Base-by-base conservation (phyloP, 2,797 vertebrate species). In the Acipenser transmontanus region DNA sequence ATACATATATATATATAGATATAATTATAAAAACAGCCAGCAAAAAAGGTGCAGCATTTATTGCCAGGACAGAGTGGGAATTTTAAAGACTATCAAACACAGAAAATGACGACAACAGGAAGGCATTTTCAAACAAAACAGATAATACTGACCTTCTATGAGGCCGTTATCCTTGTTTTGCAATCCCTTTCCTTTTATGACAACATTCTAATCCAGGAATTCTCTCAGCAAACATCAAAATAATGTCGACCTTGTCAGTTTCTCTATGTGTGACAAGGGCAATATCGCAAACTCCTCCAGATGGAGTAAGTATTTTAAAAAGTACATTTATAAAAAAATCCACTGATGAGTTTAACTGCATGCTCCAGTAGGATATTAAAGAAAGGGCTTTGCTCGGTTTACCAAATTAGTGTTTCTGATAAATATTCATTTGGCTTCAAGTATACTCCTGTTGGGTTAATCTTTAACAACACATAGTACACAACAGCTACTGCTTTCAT, bases 341-440 rank as follows among this genome's bases (percentile, higher is more conserved):
- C 59, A 62, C 17, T 66, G 14, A 47, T 56, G 64, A 59, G 68
- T 77, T 72, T 74, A 71, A 73, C 56, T 63, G 51, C 11, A 70
- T 75, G 61, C 69, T 76, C 77, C 68, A 71, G 77, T 69, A 70
- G 67, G 71, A 75, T 79, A 68, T 81, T 79, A 80, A 71, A 71
- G 7, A 20, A 6, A 50, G 50, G 14, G 59, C 47, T 76, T 34
- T 67, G 67, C 52, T 69, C 60, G 72, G 60, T 61, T 61, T n/a
- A 61, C 17, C 17, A 20, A 61, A 34, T 34, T 8, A n/a, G n/a
- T 54, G 52, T 9, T 9, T 54, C 52, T 61, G 60, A 61, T 14
- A 61, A 61, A 34, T 61, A 61, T 14, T 17, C 71, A 63, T 61
- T 49, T 47, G 14, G 48, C 34, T 50, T 64, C 20, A 60, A 9